Evolutionary conservation across 2,113 vertebrate species (phyloP).

Genomic region (Sus scrofa): T2T-Sscrofa CM000824.6:222121001-222121500

Average conservation of each 20-base stretch:
- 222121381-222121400: fast-evolving
- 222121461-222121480: neutral
- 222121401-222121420: neutral
- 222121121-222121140: neutral
- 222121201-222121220: neutral
- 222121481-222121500: neutral
- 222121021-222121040: neutral
- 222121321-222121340: neutral
- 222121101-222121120: neutral
- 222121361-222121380: neutral
- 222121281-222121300: neutral
- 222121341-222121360: neutral
- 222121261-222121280: neutral
- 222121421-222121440: neutral
- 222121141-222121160: neutral
- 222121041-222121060: neutral
- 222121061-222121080: neutral
- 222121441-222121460: neutral
- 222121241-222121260: neutral
- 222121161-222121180: neutral
- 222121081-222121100: neutral
- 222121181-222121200: neutral
- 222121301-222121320: neutral
- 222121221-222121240: neutral
- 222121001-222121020: neutral